Evolutionary conservation across 2,888 invertebrate species (phyloP).

Genomic region (Cephus rjabovi): DNA sequence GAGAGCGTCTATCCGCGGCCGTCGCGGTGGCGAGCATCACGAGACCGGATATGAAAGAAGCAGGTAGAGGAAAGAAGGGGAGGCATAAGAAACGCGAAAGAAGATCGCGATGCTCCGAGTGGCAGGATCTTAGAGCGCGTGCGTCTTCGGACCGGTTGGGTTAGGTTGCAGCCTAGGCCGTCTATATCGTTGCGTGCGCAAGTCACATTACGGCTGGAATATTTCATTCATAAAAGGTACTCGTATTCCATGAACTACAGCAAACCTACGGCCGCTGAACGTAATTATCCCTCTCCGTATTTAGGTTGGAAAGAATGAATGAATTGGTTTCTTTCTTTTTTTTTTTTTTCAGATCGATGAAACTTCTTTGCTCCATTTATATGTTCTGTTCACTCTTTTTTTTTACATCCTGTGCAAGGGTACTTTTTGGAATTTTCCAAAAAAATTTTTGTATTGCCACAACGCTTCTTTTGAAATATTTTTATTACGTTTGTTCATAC

Average conservation of each 20-base stretch:
- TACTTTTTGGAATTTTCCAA: background rate
- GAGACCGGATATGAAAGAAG: slow-evolving; percentile 3
- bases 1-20: slow-evolving; percentile 4
- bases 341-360: slow-evolving; percentile 26
- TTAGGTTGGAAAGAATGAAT: slow-evolving; percentile 40
- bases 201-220: slow-evolving; percentile 61
- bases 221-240: slow-evolving; percentile 64
- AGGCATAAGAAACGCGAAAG: slow-evolving; percentile 3
- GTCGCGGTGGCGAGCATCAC: slow-evolving; percentile 4
- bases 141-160: slow-evolving; percentile 29
- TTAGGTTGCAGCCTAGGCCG: slow-evolving; percentile 15
- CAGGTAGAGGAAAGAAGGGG: background rate
- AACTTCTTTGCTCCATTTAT: background rate
- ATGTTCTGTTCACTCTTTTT: background rate
- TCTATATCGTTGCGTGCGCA: slow-evolving; percentile 53
- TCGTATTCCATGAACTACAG: slow-evolving; percentile 48
- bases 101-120: slow-evolving; percentile 20
- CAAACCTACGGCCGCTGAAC: slow-evolving; percentile 29
- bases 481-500: background rate
- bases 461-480: background rate
- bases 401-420: background rate
- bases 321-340: slow-evolving; percentile 40
- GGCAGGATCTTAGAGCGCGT: slow-evolving; percentile 28
- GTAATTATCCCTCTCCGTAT: slow-evolving; percentile 46
- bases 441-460: background rate